Evolutionary conservation across 2,888 invertebrate species (phyloP).

Genomic region (Brachyopa scutellaris): DNA sequence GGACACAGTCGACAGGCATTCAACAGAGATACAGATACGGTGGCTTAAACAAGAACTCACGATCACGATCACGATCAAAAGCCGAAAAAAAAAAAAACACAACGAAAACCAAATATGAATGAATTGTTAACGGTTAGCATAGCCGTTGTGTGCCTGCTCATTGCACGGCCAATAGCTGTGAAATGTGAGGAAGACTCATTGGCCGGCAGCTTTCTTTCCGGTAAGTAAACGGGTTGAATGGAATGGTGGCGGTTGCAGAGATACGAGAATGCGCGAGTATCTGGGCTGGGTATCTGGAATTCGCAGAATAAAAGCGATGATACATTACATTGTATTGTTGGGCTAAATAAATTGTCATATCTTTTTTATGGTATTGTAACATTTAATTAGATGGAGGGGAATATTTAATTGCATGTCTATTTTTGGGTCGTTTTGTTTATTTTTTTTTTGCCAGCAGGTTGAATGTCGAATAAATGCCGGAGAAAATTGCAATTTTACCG

Average conservation of each 20-base stretch:
- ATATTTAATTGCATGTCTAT: slow-evolving; percentile 19
- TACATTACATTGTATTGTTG: slow-evolving; percentile 55
- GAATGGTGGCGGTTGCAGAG: slow-evolving; percentile 32
- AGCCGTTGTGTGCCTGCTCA: slow-evolving; percentile 70
- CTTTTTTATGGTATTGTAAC: neutral
- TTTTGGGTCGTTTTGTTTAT: neutral
- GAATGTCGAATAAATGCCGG: neutral
- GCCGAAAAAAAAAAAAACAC: slow-evolving; percentile 21
- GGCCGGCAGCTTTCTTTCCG: slow-evolving; percentile 91
- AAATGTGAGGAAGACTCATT: slow-evolving; percentile 87
- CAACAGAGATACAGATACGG: slow-evolving; percentile 17
- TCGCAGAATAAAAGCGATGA: slow-evolving; percentile 45
- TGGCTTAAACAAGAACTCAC: slow-evolving; percentile 45
- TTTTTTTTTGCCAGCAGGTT: neutral
- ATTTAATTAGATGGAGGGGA: slow-evolving; percentile 5
- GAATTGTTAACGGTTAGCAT: slow-evolving; percentile 72
- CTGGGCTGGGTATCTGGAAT: slow-evolving; percentile 39
- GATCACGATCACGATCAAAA: slow-evolving; percentile 41
- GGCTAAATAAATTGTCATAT: slow-evolving; percentile 26
- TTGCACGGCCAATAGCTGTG: slow-evolving; percentile 51
- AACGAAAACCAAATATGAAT: slow-evolving; percentile 72
- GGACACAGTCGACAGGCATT: too few species aligned
- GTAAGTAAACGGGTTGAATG: slow-evolving; percentile 82
- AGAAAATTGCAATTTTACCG: neutral
- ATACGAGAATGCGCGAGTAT: neutral